Conservation (phyloP, 2,888 invertebrate species). For the Parnassius orleans region DNA sequence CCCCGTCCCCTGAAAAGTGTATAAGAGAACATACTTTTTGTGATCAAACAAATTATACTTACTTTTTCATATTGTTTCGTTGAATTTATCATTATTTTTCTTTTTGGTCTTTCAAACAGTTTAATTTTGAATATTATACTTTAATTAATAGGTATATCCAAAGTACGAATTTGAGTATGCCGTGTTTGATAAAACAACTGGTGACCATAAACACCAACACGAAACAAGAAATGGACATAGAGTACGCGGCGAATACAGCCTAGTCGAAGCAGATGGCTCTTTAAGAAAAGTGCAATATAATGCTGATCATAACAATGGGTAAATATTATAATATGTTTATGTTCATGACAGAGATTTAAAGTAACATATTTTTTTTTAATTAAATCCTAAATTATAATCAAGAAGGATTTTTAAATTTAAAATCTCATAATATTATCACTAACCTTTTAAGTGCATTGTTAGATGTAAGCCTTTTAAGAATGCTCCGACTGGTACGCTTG, state of each 20-base stretch:
- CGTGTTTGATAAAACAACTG: conserved; percentile 80
- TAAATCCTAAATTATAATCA: too few relatives aligned
- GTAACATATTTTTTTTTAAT: too few relatives aligned
- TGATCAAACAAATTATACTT: too few relatives aligned
- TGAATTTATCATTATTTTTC: conserved; percentile 5
- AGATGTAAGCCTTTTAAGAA: too few relatives aligned
- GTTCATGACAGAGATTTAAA: too few relatives aligned
- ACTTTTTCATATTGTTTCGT: too few relatives aligned
- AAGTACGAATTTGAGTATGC: conserved; percentile 82
- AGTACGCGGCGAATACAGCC: conserved; percentile 80
- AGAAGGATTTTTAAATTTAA: too few relatives aligned
- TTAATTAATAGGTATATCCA: conserved; percentile 66
- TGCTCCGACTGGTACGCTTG: too few relatives aligned
- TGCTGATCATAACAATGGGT: conserved; percentile 81
- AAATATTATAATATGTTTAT: conserved; percentile 33
- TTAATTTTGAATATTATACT: background rate
- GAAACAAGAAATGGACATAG: conserved; percentile 79
- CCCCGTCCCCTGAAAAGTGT: too few relatives aligned
- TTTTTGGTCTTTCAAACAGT: background rate
- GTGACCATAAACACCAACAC: conserved; percentile 78
- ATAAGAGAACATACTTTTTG: too few relatives aligned
- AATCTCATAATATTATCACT: too few relatives aligned
- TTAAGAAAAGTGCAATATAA: conserved; percentile 79
- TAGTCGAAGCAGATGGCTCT: conserved; percentile 80
- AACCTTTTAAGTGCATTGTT: too few relatives aligned